Conservation (phyloP, 2,888 invertebrate genomes). For the Aethes cnicana region DNA sequence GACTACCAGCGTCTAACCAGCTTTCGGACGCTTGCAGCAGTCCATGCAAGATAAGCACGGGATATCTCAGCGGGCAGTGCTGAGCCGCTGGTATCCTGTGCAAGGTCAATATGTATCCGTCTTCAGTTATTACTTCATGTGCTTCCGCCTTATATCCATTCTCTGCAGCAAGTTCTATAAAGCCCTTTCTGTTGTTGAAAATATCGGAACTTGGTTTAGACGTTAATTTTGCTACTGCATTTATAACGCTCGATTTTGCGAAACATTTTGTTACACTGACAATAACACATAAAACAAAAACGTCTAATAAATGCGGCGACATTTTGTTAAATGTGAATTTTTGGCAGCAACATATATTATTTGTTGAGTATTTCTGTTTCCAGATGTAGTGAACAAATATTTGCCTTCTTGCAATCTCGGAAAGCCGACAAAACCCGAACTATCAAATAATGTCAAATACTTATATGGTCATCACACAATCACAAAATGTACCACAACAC, state of each 20-base stretch:
- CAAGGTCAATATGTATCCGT: slow-evolving; percentile 26
- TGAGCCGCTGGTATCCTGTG: background rate
- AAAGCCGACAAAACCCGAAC: too few relatives aligned
- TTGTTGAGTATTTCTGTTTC: too few relatives aligned
- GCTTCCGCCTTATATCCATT: slow-evolving; percentile 19
- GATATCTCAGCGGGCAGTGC: background rate
- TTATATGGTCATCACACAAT: too few relatives aligned
- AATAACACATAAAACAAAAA: background rate
- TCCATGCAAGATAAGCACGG: slow-evolving; percentile 14
- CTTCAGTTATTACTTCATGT: slow-evolving; percentile 19
- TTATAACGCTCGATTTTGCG: background rate
- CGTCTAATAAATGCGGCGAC: background rate
- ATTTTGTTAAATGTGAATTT: background rate
- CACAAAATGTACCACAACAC: too few relatives aligned
- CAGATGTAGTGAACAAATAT: too few relatives aligned
- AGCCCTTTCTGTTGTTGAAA: slow-evolving; percentile 27
- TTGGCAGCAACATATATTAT: too few relatives aligned
- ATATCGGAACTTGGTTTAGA: background rate
- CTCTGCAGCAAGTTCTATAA: slow-evolving; percentile 31
- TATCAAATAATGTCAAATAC: too few relatives aligned
- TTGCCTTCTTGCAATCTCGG: too few relatives aligned
- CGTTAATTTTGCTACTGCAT: background rate
- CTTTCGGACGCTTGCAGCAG: slow-evolving; percentile 5
- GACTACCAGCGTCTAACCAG: slow-evolving; percentile 5
- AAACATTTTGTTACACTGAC: background rate